These are phyloP conservation scores for Globia sparganii DNA, from an alignment of 2,888 invertebrate species.

Conservation along the genomic window DNA sequence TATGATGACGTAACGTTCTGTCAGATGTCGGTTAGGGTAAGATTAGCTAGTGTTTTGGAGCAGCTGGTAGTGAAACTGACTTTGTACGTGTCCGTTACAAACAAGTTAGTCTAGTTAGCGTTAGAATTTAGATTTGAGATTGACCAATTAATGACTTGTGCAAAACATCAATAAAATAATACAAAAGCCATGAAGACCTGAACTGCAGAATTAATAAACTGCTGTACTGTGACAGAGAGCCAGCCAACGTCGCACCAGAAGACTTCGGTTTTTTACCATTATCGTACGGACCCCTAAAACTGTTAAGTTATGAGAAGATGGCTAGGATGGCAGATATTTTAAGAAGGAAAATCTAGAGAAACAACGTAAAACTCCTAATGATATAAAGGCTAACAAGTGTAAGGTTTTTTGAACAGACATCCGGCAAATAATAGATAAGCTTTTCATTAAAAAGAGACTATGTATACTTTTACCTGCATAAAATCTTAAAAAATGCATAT, in stretches of 20 bases:
- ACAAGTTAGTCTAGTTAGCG: neutral
- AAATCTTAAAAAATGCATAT: conserved; percentile 1
- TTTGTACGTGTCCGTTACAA: neutral
- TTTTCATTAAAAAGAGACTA: conserved; percentile 1
- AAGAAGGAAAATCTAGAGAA: neutral
- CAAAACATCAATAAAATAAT: neutral
- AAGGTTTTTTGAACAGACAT: neutral
- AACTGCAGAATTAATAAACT: neutral
- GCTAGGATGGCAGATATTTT: neutral
- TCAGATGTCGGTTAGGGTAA: conserved; percentile 2
- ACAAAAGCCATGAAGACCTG: neutral
- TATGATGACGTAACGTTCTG: conserved; percentile 27
- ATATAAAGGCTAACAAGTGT: too few species aligned
- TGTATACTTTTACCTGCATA: conserved; percentile 2
- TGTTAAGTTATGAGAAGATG: neutral
- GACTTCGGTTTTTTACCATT: neutral
- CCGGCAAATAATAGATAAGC: neutral
- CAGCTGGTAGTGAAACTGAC: neutral
- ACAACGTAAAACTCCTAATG: neutral
- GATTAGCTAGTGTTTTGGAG: neutral
- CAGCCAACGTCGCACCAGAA: neutral
- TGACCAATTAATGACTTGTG: neutral
- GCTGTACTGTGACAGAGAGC: neutral
- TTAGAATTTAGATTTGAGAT: neutral
- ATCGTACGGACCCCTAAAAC: too few species aligned